Percentiles rank a stretch among this genome's conserved stretches.
These are phyloP conservation scores for Semaprochilodus insignis DNA, from an alignment of 2,797 vertebrate species.

Conservation along the genomic window DNA sequence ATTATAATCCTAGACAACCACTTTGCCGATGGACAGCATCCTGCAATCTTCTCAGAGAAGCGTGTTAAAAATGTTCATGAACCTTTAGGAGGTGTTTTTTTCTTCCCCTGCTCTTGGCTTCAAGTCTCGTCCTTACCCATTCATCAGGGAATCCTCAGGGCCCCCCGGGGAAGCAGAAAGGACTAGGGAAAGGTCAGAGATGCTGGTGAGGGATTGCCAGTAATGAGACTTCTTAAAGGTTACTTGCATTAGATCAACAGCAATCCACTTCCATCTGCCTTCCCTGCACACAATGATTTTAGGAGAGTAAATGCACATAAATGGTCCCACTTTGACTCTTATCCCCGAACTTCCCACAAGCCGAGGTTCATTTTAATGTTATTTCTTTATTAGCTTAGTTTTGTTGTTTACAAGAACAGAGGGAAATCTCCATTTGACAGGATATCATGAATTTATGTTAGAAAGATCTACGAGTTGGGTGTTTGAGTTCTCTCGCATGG, in stretches of 20 bases:
- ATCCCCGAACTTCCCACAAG: not conserved
- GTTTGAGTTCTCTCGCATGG: not conserved
- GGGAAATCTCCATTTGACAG: not conserved
- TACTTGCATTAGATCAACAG: constrained; percentile 60
- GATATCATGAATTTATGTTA: not conserved
- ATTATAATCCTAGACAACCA: constrained; percentile 36
- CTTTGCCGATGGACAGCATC: constrained; percentile 38
- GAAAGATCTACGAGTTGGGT: not conserved
- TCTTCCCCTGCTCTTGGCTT: not conserved
- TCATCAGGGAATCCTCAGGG: constrained; percentile 30
- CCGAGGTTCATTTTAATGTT: not conserved
- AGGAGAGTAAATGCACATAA: constrained; percentile 26
- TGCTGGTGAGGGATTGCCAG: constrained; percentile 42
- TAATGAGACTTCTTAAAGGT: constrained; percentile 69
- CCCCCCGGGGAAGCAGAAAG: constrained; percentile 36
- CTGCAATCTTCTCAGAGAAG: constrained; percentile 36
- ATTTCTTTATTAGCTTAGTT: not conserved
- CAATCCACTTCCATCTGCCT: constrained; percentile 9
- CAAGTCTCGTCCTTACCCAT: constrained; percentile 19
- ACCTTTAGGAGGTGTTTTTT: constrained; percentile 18
- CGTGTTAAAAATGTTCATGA: constrained; percentile 40
- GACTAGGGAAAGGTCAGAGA: constrained; percentile 66
- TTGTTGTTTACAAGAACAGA: not conserved
- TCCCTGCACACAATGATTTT: constrained; percentile 5
- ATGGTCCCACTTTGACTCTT: not conserved